Base-by-base conservation (phyloP, 2,888 invertebrate genomes). In the Lasioglossum morio region DNA sequence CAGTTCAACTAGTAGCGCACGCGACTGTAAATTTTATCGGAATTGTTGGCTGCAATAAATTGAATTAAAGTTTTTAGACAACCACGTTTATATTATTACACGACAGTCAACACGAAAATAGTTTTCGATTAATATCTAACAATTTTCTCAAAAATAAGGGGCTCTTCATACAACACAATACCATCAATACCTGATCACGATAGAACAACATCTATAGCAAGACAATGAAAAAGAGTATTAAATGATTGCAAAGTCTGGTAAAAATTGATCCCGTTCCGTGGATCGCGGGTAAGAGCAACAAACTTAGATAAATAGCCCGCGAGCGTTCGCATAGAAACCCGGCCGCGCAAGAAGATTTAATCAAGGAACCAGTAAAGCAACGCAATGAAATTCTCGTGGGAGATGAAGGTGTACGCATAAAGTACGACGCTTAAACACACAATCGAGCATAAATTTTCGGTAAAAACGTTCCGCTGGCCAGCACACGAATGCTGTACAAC, bases 311-410 rank as follows among this genome's bases (percentile, higher is more conserved):
- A 34, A 66, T 30, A 66, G 34, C n/a, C n/a, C 8, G 30, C 7
- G 19, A 66, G 30, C 7, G 66, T 53, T 23, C 3, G 66, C 23
- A 69, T 8, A 34, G 66, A 34, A 63, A 30, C 30, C 27, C 27
- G 5, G 40, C 30, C 63, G 30, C 14, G 53, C 43, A 37, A 77
- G 37, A 81, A 81, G 77, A 84, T 81, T 81, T 81, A 76, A 77
- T 84, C 60, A 66, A 81, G 57, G 78, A 37, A 10, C 40, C 69
- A 30, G 19, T 57, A n/a, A 82, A 74, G 46, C 43, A 46, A 43
- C 23, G 72, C 23, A 12, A 27, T 66, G 23, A 57, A 81, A 81
- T 63, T 81, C 66, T 37, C 66, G 23, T 43, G 23, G 37, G 30
- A 37, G 46, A 78, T 16, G 23, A 37, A 75, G 70, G 43, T 10